Base-by-base conservation (phyloP, 2,888 invertebrate species). In the Cephus spinipes region DNA sequence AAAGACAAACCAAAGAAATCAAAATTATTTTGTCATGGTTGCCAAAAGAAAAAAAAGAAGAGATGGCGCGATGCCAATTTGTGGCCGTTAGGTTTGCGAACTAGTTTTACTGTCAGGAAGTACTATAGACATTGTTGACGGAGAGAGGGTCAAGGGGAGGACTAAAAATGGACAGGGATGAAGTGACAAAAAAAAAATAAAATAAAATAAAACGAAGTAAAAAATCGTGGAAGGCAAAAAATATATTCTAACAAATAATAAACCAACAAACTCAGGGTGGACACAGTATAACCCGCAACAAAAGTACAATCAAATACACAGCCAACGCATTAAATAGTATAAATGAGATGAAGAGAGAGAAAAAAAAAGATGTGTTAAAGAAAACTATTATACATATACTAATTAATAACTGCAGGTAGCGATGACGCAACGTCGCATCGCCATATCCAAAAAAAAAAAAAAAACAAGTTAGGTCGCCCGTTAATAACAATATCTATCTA, bases 271-370 rank as follows among this genome's bases (percentile, higher is more conserved):
- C 91, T 91, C 91, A 91, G 91, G 91, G 91, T 89, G 88, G 84
- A 88, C 83, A 84, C 90, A 90, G 89, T 88, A 89, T 89, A 89
- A 89, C 88, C 89, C 88, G 89, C 79, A 90, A 91, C 91, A 87
- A 89, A 89, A 91, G 91, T 91, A 91, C 91, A 91, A 91, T 91
- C 90, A 88, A 90, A 90, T 90, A 90, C 89, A 91, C 89, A 90
- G 91, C 91, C 91, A 91, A 91, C 87, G 83, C 86, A 89, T 87
- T 83, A 83, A 35, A 88, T 86, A 85, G 85, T 86, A 82, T 85
- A 32, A 84, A 81, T 79, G 71, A 76, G 78, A 81, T 80, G 81
- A 79, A 80, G 80, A 78, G 69, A 71, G 77, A 80, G 78, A 83
- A 78, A 79, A 81, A 79, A 79, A 79, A 79, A 77, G 79, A 81